Evolutionary conservation across 2,888 invertebrate genomes (phyloP), one percentile per base, ranked within the genome.

Genomic region (Machimus rusticus): DNA sequence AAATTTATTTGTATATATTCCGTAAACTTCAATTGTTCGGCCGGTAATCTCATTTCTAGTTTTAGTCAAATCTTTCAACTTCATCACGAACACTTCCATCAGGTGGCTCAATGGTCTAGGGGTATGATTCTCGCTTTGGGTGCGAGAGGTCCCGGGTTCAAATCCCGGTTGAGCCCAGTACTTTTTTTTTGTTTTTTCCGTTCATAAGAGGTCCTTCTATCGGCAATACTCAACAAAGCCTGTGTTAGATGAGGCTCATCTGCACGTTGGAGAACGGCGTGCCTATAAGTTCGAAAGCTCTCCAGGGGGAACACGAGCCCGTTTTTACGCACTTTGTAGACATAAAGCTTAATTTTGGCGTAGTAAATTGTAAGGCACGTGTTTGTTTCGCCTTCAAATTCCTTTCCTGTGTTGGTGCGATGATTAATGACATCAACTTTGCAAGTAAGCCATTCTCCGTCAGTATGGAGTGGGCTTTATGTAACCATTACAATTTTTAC

Each of bases 141-240:
- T 92, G 92, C 92, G 92, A 92, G 92, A 92, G 92, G 92, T 91
- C 92, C 92, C 92, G 92, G 91, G 92, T 92, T 92, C 92, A 92
- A 92, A 92, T 92, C 92, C 92, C 92, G 92, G 92, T 92, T 91
- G 92, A 92, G 92, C 92, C 92, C 92, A 87, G 87, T 19, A 19
- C 81, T 87, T 89, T 89, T 89, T 89, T 89, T 87, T 82, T 43
- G 6, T 31, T 66, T 28, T 14, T 23, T 66, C 9, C 66, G 4
- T 23, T 28, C 28, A 66, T 19, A 66, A 19, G 28, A 66, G 8
- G 9, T 16, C 14, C 3, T 66, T 51, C 16, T n/a, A 51, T 51
- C 6, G 5, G n/a, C 2, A n/a, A 19, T 51, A 19, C 51, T 16
- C 51, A 51, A 51, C 5, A n/a, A 6, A n/a, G 1, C 8, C n/a